Percentiles rank a stretch among this genome's conserved stretches.
Evolutionary conservation across 2,113 vertebrate species (phyloP).

Genomic region (Calonectris borealis): DNA sequence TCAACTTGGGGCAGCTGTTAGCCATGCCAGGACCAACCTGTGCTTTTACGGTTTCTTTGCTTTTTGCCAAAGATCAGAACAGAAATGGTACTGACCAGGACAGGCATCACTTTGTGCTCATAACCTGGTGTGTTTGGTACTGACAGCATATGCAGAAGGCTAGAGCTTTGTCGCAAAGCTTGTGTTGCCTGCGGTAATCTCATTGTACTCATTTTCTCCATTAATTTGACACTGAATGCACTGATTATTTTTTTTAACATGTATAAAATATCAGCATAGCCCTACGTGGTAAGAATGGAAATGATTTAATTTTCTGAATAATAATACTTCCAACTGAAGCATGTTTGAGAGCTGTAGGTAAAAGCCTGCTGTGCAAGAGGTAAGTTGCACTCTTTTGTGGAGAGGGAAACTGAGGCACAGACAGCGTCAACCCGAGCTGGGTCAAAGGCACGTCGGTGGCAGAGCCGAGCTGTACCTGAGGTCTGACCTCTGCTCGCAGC

Average conservation of each 20-base stretch:
- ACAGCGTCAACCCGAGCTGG: rapidly evolving
- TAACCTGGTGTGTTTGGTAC: background rate
- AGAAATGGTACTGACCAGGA: background rate
- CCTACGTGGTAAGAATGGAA: background rate
- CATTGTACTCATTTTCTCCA: background rate
- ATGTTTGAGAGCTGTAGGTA: background rate
- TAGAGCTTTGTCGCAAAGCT: background rate
- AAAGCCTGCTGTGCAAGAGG: background rate
- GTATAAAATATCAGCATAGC: background rate
- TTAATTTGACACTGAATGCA: background rate
- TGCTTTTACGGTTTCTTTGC: background rate
- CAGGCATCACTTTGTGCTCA: background rate
- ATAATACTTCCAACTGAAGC: background rate
- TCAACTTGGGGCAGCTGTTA: background rate
- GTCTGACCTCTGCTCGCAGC: background rate
- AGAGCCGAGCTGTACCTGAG: background rate
- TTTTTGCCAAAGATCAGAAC: background rate
- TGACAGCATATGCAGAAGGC: background rate
- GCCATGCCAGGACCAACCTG: background rate
- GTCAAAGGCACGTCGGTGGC: background rate
- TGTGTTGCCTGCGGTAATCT: background rate
- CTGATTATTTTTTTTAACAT: background rate
- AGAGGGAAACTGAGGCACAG: background rate
- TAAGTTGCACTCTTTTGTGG: background rate
- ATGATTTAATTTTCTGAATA: background rate